Percentiles rank a stretch among this genome's conserved stretches.
These are phyloP conservation scores for Callaeas wilsoni DNA, from an alignment of 2,113 vertebrate genomes.

Conservation along the genomic window DNA sequence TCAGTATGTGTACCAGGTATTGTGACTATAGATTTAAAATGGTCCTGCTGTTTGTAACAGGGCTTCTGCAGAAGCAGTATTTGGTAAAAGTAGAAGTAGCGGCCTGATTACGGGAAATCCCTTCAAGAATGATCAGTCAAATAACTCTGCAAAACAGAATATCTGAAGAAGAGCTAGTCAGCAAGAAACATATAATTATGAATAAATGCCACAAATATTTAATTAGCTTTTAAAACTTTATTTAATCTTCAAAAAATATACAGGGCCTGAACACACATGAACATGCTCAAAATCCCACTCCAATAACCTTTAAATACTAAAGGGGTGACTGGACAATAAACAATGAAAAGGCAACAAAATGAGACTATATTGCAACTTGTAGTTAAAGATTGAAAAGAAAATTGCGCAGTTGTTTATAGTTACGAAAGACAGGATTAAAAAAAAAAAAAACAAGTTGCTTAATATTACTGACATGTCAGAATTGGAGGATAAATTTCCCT, in stretches of 20 bases:
- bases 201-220: slow-evolving; percentile 11
- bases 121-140: neutral
- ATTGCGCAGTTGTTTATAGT: neutral
- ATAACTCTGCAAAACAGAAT: neutral
- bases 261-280: neutral
- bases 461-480: slow-evolving; percentile 4
- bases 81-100: neutral
- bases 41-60: neutral
- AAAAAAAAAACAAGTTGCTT: neutral
- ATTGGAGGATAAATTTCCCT: slow-evolving; percentile 15
- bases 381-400: slow-evolving; percentile 8
- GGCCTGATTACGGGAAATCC: neutral
- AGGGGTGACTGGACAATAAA: neutral
- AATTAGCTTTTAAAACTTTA: slow-evolving; percentile 9
- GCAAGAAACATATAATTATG: neutral
- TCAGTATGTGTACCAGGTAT: rapidly evolving
- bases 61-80: neutral
- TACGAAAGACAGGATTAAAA: neutral
- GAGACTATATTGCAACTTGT: neutral
- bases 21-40: neutral
- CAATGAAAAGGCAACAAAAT: neutral
- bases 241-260: neutral
- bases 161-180: neutral
- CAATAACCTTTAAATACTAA: neutral
- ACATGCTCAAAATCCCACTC: neutral